These are phyloP conservation scores for Idaea aversata DNA, from an alignment of 2,888 invertebrate species.

Conservation along the genomic window DNA sequence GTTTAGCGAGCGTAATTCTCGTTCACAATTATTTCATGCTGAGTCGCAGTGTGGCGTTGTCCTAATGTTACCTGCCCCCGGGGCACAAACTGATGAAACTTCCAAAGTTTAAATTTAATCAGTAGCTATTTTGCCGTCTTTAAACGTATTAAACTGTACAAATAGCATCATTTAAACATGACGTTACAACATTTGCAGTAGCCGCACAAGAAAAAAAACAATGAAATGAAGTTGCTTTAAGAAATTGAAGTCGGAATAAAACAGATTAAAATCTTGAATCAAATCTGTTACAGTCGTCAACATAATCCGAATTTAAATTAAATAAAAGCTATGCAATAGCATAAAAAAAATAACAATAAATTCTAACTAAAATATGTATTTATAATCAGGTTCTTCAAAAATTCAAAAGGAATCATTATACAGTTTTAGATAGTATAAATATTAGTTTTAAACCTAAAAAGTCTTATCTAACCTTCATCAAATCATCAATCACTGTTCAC, in stretches of 20 bases:
- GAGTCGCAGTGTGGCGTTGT: conserved; percentile 42
- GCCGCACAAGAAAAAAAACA: conserved; percentile 5
- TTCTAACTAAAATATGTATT: neutral
- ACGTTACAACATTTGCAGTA: conserved; percentile 4
- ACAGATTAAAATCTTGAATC: conserved; percentile 34
- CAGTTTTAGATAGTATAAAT: neutral
- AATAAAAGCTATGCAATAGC: no score
- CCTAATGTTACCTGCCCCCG: conserved; percentile 63
- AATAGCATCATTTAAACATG: conserved; percentile 1
- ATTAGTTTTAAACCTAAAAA: conserved; percentile 4
- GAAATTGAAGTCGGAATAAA: conserved; percentile 32
- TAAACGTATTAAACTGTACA: conserved; percentile 5
- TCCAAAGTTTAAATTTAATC: conserved; percentile 6
- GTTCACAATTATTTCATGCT: conserved; percentile 70
- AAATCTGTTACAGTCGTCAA: conserved; percentile 32
- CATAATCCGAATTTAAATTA: conserved; percentile 13
- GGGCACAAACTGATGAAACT: conserved; percentile 36
- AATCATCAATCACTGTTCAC: neutral
- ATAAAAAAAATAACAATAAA: no score
- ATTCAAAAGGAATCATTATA: neutral
- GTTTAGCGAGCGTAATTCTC: conserved; percentile 68
- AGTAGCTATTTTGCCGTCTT: conserved; percentile 3
- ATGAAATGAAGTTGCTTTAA: conserved; percentile 22
- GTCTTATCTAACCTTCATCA: conserved; percentile 3
- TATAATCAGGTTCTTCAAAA: neutral